Conservation (phyloP, 2,113 vertebrate genomes). For the Corythaeola cristata region DNA sequence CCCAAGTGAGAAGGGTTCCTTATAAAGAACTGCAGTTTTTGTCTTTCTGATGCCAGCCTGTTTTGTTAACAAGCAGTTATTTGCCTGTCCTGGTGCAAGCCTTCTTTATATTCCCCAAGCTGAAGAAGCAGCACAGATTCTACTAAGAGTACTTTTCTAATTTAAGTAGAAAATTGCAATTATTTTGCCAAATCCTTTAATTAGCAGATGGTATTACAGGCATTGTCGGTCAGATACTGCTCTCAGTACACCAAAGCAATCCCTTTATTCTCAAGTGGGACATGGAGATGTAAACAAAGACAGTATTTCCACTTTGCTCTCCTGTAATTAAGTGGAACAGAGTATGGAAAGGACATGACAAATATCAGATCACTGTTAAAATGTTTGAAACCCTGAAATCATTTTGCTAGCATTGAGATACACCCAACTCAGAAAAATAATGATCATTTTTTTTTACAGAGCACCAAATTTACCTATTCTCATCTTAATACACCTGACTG, state of each 20-base stretch:
- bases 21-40: background rate
- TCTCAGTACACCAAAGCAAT: background rate
- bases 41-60: background rate
- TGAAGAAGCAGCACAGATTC: background rate
- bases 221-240: background rate
- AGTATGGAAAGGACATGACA: background rate
- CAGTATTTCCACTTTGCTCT: background rate
- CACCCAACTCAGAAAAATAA: background rate
- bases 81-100: background rate
- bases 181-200: slow-evolving; percentile 24
- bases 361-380: background rate
- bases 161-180: slow-evolving; percentile 8
- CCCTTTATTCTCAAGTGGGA: background rate
- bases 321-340: background rate
- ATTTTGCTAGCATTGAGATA: background rate
- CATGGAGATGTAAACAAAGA: background rate
- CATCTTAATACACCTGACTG: background rate
- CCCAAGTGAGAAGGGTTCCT: background rate
- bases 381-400: background rate
- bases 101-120: background rate
- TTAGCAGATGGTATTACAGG: slow-evolving; percentile 4
- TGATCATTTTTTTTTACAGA: background rate
- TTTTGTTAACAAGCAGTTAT: background rate
- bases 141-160: background rate
- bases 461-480: background rate